phyloP scores from a whole-genome alignment of 2,113 vertebrate genomes.

The Perca schrenkii region DNA sequence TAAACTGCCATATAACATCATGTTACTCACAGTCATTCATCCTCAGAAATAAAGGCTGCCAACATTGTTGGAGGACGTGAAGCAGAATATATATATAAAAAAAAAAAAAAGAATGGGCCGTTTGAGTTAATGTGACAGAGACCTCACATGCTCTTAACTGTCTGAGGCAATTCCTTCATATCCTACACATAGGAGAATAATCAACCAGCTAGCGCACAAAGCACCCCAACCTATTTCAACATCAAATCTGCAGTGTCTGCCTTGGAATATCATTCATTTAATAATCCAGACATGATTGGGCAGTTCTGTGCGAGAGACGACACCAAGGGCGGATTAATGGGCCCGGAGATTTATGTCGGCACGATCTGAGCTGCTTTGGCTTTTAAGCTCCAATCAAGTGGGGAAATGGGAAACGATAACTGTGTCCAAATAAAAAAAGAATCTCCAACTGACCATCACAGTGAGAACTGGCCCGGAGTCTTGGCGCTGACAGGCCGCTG shows the following conservation, averaged over 20 bases:
- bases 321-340: slow-evolving; percentile 85
- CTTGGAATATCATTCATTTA: slow-evolving; percentile 81
- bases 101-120: slow-evolving; percentile 57
- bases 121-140: slow-evolving; percentile 9
- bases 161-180: slow-evolving; percentile 64
- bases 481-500: slow-evolving; percentile 49
- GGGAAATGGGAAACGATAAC: slow-evolving; percentile 84
- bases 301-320: slow-evolving; percentile 77
- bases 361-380: slow-evolving; percentile 87
- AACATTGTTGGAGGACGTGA: slow-evolving; percentile 18
- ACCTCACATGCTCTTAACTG: slow-evolving; percentile 54
- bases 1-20: not conserved
- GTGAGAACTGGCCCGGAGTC: slow-evolving; percentile 74
- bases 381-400: slow-evolving; percentile 87
- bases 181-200: slow-evolving; percentile 60
- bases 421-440: slow-evolving; percentile 82
- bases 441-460: slow-evolving; percentile 86
- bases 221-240: slow-evolving; percentile 67
- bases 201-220: slow-evolving; percentile 55
- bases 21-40: slow-evolving; percentile 1
- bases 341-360: slow-evolving; percentile 83
- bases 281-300: slow-evolving; percentile 80
- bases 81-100: slow-evolving; percentile 54
- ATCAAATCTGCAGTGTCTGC: slow-evolving; percentile 70
- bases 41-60: not conserved